Evolutionary conservation across 2,113 vertebrate species (phyloP).

Genomic region (Ceuthmochares aereus): DNA sequence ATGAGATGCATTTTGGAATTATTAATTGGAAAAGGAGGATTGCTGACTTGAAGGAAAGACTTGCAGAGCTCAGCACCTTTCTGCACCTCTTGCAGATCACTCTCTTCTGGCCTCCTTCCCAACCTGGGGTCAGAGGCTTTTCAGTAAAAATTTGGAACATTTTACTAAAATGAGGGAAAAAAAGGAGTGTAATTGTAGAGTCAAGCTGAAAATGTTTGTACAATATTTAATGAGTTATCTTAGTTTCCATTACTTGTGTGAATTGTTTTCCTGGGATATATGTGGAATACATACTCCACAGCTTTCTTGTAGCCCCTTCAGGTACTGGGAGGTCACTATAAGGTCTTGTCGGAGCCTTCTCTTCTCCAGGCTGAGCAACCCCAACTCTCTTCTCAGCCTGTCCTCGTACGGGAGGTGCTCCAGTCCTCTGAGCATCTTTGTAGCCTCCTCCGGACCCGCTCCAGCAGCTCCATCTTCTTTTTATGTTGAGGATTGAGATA

Average conservation of each 20-base stretch:
- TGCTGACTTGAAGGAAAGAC: constrained; percentile 72
- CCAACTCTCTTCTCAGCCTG: too few species aligned
- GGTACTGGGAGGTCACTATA: too few species aligned
- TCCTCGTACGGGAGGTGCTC: too few species aligned
- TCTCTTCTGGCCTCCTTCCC: constrained; percentile 56
- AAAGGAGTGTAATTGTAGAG: neutral
- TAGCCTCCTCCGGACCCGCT: too few species aligned
- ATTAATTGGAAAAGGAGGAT: constrained; percentile 68
- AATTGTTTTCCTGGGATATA: neutral
- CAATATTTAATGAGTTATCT: neutral
- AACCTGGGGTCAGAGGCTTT: constrained; percentile 16
- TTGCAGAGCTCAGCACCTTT: constrained; percentile 75
- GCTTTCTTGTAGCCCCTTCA: too few species aligned
- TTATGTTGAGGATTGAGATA: neutral
- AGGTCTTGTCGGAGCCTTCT: too few species aligned
- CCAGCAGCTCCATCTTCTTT: too few species aligned
- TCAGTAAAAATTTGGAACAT: neutral
- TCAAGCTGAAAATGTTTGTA: neutral
- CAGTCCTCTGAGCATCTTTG: too few species aligned
- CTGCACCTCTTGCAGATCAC: constrained; percentile 51
- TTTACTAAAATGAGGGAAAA: constrained; percentile 18
- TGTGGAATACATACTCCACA: too few species aligned
- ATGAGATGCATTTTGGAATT: constrained; percentile 58
- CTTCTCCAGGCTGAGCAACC: too few species aligned
- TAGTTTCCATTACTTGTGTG: neutral